phyloP scores from a whole-genome alignment of 2,797 vertebrate genomes.

The Harpagifer antarcticus region DNA sequence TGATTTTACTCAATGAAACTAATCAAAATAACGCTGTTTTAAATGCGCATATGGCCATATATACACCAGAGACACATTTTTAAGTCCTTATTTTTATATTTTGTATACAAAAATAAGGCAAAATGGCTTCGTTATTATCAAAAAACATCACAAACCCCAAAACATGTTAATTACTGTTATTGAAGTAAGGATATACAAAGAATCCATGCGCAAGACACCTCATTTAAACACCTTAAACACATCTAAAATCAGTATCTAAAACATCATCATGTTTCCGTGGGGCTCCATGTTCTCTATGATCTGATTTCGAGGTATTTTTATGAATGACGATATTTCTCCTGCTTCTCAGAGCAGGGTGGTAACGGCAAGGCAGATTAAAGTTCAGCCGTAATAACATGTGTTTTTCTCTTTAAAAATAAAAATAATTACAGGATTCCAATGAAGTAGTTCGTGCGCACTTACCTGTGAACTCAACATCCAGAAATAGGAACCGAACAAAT shows the following conservation, averaged over 20 bases:
- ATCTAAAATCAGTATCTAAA: neutral
- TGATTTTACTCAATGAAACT: neutral
- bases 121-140: neutral
- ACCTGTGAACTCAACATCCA: constrained; percentile 80
- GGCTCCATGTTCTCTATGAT: neutral
- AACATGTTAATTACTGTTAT: neutral
- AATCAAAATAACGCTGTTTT: neutral
- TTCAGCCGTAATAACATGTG: constrained; percentile 54
- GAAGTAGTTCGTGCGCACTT: constrained; percentile 60
- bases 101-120: constrained; percentile 1
- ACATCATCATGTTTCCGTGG: neutral
- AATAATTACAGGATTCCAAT: constrained; percentile 70
- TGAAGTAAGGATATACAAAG: neutral
- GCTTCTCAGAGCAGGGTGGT: constrained; percentile 49
- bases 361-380: constrained; percentile 36
- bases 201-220: neutral
- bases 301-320: constrained; percentile 35
- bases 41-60: neutral
- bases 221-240: neutral
- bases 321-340: constrained; percentile 19
- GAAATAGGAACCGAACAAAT: constrained; percentile 65
- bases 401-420: constrained; percentile 31
- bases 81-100: neutral
- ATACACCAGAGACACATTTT: neutral
- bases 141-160: neutral